Conservation (phyloP, 2,888 invertebrate genomes). For the Prosapia bicincta region DNA sequence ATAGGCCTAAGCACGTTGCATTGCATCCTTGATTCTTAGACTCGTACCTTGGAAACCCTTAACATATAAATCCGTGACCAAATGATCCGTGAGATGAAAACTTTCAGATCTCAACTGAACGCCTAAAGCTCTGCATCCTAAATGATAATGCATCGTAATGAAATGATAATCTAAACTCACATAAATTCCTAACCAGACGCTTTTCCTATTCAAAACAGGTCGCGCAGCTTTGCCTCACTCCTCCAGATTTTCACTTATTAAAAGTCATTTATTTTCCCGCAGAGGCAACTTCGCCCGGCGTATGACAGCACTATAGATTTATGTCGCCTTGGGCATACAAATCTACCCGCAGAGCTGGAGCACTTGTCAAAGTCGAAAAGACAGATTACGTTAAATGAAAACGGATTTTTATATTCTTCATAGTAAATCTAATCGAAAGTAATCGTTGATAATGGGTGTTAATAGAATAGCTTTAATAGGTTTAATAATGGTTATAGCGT, state of each 20-base stretch:
- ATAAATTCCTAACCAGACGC: background rate
- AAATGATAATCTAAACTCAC: background rate
- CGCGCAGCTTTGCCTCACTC: background rate
- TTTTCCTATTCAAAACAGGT: background rate
- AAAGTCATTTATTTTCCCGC: background rate
- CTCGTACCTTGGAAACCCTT: too few species aligned
- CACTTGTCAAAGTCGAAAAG: background rate
- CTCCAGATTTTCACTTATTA: background rate
- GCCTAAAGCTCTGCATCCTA: too few species aligned
- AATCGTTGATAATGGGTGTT: too few species aligned
- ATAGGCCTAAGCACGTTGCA: too few species aligned
- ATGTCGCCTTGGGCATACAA: background rate
- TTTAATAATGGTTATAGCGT: too few species aligned
- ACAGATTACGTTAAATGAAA: background rate
- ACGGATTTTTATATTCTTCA: background rate
- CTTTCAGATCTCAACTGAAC: too few species aligned
- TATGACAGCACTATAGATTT: background rate
- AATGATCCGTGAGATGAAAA: too few species aligned
- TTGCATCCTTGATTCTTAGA: too few species aligned
- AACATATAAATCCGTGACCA: too few species aligned
- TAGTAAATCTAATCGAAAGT: background rate
- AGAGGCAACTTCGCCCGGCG: background rate
- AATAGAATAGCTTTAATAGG: too few species aligned
- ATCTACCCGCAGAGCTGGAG: background rate
- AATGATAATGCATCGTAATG: background rate